Evolutionary conservation across 2,113 vertebrate genomes (phyloP).

Genomic region (Oophaga pumilio): DNA sequence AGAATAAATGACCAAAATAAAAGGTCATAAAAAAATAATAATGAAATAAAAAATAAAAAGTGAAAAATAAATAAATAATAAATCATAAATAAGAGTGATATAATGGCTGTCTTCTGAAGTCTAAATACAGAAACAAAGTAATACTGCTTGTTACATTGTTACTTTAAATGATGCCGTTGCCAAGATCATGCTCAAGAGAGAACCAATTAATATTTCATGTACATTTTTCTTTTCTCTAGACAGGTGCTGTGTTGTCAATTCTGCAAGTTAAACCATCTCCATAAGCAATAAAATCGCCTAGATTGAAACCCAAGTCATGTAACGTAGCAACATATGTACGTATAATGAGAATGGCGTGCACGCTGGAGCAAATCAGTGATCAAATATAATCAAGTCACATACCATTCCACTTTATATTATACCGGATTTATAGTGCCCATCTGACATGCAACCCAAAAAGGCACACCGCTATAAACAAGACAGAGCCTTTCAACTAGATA

Average conservation of each 20-base stretch:
- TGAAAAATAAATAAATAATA: too few species aligned
- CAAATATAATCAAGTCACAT: slow-evolving; percentile 24
- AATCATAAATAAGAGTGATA: neutral
- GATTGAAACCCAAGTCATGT: slow-evolving; percentile 6
- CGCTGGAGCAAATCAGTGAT: neutral
- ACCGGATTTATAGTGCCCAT: neutral
- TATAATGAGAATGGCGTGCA: neutral
- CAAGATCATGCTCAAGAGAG: slow-evolving; percentile 22
- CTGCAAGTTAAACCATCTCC: slow-evolving; percentile 2
- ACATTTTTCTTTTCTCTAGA: slow-evolving; percentile 7
- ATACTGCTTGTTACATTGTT: slow-evolving; percentile 12
- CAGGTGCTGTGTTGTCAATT: slow-evolving; percentile 7
- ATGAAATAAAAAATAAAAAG: too few species aligned
- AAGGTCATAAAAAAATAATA: too few species aligned
- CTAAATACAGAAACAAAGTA: slow-evolving; percentile 48
- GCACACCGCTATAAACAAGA: slow-evolving; percentile 12
- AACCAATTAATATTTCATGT: slow-evolving; percentile 23
- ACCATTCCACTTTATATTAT: neutral
- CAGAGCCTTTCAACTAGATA: slow-evolving; percentile 10
- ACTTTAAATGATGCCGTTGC: slow-evolving; percentile 2
- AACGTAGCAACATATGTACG: slow-evolving; percentile 3
- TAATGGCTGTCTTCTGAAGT: slow-evolving; percentile 18
- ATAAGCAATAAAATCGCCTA: neutral
- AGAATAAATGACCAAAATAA: too few species aligned
- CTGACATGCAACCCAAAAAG: neutral